Conservation (phyloP, 2,888 invertebrate species). For the Plagodis pulveraria region DNA sequence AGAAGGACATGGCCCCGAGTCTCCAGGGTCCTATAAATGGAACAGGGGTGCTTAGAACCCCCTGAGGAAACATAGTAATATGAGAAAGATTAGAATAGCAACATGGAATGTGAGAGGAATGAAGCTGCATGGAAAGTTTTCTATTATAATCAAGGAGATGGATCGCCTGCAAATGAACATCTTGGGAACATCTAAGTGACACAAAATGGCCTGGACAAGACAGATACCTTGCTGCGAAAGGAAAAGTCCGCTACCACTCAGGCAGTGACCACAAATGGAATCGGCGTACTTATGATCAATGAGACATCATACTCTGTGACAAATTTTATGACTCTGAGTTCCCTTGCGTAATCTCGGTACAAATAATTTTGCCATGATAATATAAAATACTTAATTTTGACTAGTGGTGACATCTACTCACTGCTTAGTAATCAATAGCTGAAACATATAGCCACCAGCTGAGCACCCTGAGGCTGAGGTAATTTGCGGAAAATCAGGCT, state of each 20-base stretch:
- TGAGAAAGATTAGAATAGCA: not conserved
- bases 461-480: too few species aligned
- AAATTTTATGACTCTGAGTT: not conserved
- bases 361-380: too few species aligned
- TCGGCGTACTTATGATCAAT: not conserved
- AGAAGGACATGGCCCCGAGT: slow-evolving; percentile 7
- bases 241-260: not conserved
- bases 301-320: not conserved
- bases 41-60: slow-evolving; percentile 10
- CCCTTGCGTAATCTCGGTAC: too few species aligned
- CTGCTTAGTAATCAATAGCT: too few species aligned
- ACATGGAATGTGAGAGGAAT: slow-evolving; percentile 1
- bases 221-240: not conserved
- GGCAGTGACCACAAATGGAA: not conserved
- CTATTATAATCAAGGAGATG: not conserved
- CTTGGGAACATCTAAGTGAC: too few species aligned
- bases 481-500: too few species aligned
- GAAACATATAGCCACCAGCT: too few species aligned
- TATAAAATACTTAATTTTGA: too few species aligned
- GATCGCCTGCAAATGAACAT: not conserved
- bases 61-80: not conserved
- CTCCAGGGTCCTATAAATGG: slow-evolving; percentile 8
- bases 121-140: not conserved
- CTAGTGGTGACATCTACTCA: too few species aligned
- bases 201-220: too few species aligned